These are phyloP conservation scores for Gasterosteus aculeatus DNA, from an alignment of 2,113 vertebrate species.

Conservation along the genomic window DNA sequence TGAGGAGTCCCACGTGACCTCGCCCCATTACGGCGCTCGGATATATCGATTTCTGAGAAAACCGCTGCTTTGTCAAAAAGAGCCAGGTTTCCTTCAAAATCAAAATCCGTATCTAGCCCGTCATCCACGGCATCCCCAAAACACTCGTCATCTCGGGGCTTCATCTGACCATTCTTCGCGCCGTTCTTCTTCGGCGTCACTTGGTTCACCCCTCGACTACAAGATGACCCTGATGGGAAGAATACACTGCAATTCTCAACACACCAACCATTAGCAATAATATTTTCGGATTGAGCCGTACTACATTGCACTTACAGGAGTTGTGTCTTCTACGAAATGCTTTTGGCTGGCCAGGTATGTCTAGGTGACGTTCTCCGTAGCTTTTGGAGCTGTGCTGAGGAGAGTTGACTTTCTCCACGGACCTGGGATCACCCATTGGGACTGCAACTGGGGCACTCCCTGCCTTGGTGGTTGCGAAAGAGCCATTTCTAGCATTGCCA, in stretches of 20 bases:
- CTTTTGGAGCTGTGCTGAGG: constrained; percentile 92
- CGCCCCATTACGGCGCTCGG: constrained; percentile 86
- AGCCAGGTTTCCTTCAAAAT: constrained; percentile 97
- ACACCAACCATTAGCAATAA: background rate
- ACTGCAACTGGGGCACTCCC: constrained; percentile 87
- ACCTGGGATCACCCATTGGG: constrained; percentile 83
- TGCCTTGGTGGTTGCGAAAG: constrained; percentile 68
- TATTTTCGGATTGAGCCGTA: background rate
- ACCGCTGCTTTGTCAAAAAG: constrained; percentile 98
- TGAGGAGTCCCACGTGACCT: constrained; percentile 88
- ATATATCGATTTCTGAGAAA: constrained; percentile 94
- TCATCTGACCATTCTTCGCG: constrained; percentile 92
- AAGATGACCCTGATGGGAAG: constrained; percentile 89
- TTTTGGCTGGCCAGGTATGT: constrained; percentile 86
- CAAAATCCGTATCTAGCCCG: constrained; percentile 93
- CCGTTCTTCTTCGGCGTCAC: constrained; percentile 95
- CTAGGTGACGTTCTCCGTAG: constrained; percentile 89
- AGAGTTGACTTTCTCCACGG: constrained; percentile 72
- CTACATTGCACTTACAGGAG: constrained; percentile 88
- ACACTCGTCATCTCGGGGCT: constrained; percentile 94
- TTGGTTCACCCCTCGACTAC: constrained; percentile 90
- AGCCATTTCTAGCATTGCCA: constrained; percentile 67
- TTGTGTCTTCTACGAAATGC: constrained; percentile 94
- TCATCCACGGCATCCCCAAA: constrained; percentile 93
- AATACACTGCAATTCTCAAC: background rate